These are phyloP conservation scores for Tiaroga cobitis DNA, from an alignment of 2,797 vertebrate species.

Conservation along the genomic window DNA sequence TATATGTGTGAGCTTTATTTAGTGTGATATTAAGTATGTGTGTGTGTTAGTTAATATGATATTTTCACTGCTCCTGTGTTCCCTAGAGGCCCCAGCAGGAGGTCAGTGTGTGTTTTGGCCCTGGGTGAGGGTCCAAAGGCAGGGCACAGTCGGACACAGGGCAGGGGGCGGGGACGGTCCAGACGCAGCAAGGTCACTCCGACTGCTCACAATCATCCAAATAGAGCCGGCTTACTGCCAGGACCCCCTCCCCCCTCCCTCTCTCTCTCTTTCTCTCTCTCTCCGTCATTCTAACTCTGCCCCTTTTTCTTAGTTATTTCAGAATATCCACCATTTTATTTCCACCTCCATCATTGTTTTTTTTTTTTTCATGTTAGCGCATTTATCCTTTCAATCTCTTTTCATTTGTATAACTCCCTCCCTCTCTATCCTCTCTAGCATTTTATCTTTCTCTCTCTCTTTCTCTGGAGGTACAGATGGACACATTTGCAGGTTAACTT, in stretches of 20 bases:
- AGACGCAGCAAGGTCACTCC: conserved; percentile 82
- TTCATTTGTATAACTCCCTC: conserved; percentile 41
- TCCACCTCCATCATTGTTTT: conserved; percentile 13
- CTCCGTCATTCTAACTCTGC: conserved; percentile 18
- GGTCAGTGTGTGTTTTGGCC: conserved; percentile 44
- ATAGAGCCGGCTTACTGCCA: conserved; percentile 70
- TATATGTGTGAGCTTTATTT: conserved; percentile 37
- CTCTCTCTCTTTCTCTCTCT: conserved; percentile 8
- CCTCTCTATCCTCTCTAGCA: conserved; percentile 33
- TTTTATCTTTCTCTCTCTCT: conserved; percentile 37
- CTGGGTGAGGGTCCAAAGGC: conserved; percentile 60
- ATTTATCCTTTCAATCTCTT: conserved; percentile 40
- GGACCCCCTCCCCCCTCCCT: conserved; percentile 22
- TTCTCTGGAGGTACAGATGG: conserved; percentile 93
- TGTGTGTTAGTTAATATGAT: conserved; percentile 1
- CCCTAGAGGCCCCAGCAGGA: conserved; percentile 48
- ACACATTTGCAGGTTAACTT: conserved; percentile 99
- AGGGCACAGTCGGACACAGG: conserved; percentile 74
- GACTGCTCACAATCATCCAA: conserved; percentile 60
- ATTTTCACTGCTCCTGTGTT: not conserved
- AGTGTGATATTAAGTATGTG: not conserved
- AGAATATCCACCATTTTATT: conserved; percentile 39
- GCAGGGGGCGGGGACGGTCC: conserved; percentile 74
- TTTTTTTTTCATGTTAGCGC: conserved; percentile 22
- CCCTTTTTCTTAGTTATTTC: conserved; percentile 22